phyloP scores from a whole-genome alignment of 37 sponge, comb jelly and placozoan genomes.

The Halichondria panicea region DNA sequence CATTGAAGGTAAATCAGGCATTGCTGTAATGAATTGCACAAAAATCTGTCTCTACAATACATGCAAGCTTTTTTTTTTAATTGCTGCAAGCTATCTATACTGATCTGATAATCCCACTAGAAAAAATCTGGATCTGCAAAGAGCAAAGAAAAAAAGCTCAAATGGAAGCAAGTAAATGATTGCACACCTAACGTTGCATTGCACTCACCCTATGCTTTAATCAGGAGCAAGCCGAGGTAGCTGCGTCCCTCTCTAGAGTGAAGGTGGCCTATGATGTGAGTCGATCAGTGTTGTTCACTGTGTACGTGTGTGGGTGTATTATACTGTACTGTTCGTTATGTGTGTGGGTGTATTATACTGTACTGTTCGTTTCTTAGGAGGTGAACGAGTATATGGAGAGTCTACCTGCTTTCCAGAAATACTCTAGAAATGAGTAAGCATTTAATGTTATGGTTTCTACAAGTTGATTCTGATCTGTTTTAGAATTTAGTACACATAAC shows the following conservation, averaged over 20 bases:
- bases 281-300: not conserved
- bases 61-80: no score
- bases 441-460: not conserved
- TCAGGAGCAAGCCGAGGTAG: conserved; percentile 67
- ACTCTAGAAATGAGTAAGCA: conserved; percentile 59
- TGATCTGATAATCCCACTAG: no score
- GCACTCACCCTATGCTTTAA: not conserved
- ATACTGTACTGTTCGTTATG: no score
- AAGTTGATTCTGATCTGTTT: not conserved
- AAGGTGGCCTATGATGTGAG: conserved; percentile 57
- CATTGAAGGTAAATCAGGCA: no score
- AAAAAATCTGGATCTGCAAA: conserved; percentile 29
- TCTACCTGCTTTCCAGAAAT: conserved; percentile 59
- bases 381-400: conserved; percentile 37
- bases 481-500: not conserved
- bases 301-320: no score
- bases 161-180: conserved; percentile 63
- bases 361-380: no score
- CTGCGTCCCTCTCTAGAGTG: conserved; percentile 32
- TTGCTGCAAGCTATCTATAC: no score
- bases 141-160: conserved; percentile 63
- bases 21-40: no score
- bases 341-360: no score
- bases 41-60: no score
- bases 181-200: not conserved